phyloP scores from a whole-genome alignment of 2,797 vertebrate species.

The Siniperca scherzeri region DNA sequence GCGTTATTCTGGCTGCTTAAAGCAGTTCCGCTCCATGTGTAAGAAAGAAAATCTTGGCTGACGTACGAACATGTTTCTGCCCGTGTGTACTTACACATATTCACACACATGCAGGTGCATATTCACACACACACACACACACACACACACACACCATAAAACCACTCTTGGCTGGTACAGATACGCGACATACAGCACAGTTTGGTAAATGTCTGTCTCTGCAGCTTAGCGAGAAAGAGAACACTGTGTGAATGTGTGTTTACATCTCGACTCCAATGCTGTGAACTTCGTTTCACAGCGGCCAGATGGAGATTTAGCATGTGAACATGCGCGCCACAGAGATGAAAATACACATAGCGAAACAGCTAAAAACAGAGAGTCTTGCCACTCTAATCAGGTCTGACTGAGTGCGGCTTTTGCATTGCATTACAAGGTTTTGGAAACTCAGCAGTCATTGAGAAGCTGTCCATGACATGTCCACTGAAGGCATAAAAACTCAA shows the following conservation, averaged over 20 bases:
- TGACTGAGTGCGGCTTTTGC: slow-evolving; percentile 54
- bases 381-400: slow-evolving; percentile 62
- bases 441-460: slow-evolving; percentile 46
- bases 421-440: slow-evolving; percentile 43
- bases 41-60: slow-evolving; percentile 76
- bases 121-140: slow-evolving; percentile 33
- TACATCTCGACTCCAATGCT: slow-evolving; percentile 82
- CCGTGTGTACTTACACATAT: slow-evolving; percentile 55
- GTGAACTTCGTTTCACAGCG: slow-evolving; percentile 82
- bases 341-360: slow-evolving; percentile 78
- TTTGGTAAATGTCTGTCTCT: slow-evolving; percentile 83
- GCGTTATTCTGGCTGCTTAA: slow-evolving; percentile 72
- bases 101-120: slow-evolving; percentile 55
- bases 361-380: slow-evolving; percentile 70
- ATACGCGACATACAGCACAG: slow-evolving; percentile 82
- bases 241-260: slow-evolving; percentile 83
- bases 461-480: slow-evolving; percentile 24
- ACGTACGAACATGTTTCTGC: slow-evolving; percentile 45
- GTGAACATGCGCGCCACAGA: slow-evolving; percentile 71
- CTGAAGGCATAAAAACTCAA: slow-evolving; percentile 24
- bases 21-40: slow-evolving; percentile 62
- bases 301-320: slow-evolving; percentile 84
- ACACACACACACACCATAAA: slow-evolving; percentile 59
- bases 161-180: slow-evolving; percentile 79
- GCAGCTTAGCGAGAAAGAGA: slow-evolving; percentile 82